Conservation (phyloP, 1,140 invertebrate genomes). For the Panulirus ornatus region DNA sequence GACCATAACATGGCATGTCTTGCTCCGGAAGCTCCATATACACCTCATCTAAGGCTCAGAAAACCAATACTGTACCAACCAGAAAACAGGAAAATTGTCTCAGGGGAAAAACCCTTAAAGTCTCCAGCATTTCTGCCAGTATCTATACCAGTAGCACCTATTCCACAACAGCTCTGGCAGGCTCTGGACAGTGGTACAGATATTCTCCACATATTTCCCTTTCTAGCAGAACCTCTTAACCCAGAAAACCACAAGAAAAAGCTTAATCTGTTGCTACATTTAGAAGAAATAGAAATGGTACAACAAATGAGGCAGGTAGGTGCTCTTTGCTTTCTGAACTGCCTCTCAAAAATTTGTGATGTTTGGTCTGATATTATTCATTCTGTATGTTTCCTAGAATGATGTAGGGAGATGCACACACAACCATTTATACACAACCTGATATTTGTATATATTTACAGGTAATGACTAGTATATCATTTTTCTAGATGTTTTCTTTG, state of each 20-base stretch:
- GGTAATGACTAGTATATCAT: too few species aligned
- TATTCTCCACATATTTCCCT: slow-evolving; percentile 74
- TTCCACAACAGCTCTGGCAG: slow-evolving; percentile 76
- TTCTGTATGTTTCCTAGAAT: too few species aligned
- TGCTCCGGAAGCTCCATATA: slow-evolving; percentile 65
- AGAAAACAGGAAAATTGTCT: slow-evolving; percentile 81
- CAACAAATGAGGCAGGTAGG: slow-evolving; percentile 53
- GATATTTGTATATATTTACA: too few species aligned
- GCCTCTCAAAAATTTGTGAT: too few species aligned
- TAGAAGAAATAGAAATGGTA: slow-evolving; percentile 82
- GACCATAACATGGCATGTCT: slow-evolving; percentile 61
- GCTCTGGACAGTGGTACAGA: slow-evolving; percentile 76
- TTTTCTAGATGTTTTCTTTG: too few species aligned
- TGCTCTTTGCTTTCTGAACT: too few species aligned
- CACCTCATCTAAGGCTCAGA: slow-evolving; percentile 70
- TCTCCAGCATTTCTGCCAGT: slow-evolving; percentile 80
- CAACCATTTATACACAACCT: too few species aligned
- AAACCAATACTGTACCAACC: slow-evolving; percentile 65
- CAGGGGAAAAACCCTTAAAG: slow-evolving; percentile 79
- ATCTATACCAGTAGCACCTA: slow-evolving; percentile 76
- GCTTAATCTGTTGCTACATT: slow-evolving; percentile 86
- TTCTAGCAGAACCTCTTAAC: slow-evolving; percentile 70
- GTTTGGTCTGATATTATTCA: too few species aligned
- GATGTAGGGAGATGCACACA: too few species aligned
- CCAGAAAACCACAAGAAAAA: slow-evolving; percentile 76